phyloP scores from a whole-genome alignment of 1,140 invertebrate species.

The Pentalonia nigronervosa region DNA sequence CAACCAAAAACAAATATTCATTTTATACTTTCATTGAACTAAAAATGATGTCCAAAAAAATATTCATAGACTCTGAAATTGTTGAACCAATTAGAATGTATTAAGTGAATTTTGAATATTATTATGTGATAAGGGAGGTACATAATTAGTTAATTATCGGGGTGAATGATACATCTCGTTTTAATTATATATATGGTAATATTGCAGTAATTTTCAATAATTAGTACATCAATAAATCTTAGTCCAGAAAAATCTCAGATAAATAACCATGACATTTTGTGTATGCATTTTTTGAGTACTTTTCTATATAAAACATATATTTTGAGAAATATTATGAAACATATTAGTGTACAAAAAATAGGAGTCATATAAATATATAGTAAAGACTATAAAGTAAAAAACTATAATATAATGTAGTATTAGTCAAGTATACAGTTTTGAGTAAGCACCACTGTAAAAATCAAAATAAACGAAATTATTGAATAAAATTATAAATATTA shows the following conservation, averaged over 20 bases:
- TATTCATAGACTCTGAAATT: not conserved
- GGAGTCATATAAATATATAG: not conserved
- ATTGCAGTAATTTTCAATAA: not conserved
- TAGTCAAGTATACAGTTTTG: not conserved
- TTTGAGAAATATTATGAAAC: not conserved
- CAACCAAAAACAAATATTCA: not conserved
- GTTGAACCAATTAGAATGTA: not conserved
- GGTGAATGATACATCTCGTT: not conserved
- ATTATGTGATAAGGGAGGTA: not conserved
- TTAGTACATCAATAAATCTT: not conserved
- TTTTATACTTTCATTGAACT: not conserved
- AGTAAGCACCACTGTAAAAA: not conserved
- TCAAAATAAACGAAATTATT: slow-evolving; percentile 16
- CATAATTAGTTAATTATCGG: not conserved
- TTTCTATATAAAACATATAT: too few species aligned
- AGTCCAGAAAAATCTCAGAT: not conserved
- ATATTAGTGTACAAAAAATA: not conserved
- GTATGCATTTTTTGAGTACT: not conserved
- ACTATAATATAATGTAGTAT: not conserved
- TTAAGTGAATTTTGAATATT: not conserved
- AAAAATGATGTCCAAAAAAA: not conserved
- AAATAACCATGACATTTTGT: not conserved
- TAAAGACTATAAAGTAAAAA: not conserved
- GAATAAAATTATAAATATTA: not conserved
- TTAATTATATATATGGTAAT: not conserved